Base-by-base conservation (phyloP, 2,888 invertebrate species). In the Dinocampus coccinellae region DNA sequence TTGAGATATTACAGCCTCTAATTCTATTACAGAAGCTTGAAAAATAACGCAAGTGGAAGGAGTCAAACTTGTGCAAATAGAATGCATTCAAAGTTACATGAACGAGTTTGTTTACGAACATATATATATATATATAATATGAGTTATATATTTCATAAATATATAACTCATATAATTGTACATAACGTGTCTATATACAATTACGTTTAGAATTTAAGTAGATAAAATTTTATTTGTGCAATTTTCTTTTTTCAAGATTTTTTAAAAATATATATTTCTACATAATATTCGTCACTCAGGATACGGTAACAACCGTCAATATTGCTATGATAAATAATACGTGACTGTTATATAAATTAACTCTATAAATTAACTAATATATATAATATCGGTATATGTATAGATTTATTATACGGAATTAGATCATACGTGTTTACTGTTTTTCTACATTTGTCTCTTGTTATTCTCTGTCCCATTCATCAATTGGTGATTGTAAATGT, bases 1-100 rank as follows among this genome's bases (percentile, higher is more conserved):
- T 71, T 64, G 74, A 52, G 70, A 75, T 77, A 77, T 76, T 75
- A 72, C 70, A 66, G 20, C 69, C 67, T 72, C 77, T 76, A 76
- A 77, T 77, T 77, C 69, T 69, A 76, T 77, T 73, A 63, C 69
- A 60, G 70, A 61, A 73, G 60, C 73, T 72, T 57, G 72, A 22
- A 29, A 39, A 29, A 20, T 24, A 53, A 53, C 29, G 29, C 16
- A n/a, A 39, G 36, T 47, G 52, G 20, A 34, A 34, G 33, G 33
- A 53, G 42, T 42, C 42, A 9, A 42, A 63, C 57, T 61, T 22
- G 52, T 36, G 65, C 67, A 69, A 69, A 67, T 69, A 26, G 47
- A 60, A 68, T 58, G n/a, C n/a, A n/a, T n/a, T n/a, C n/a, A n/a
- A n/a, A n/a, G n/a, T 68, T 60, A 60, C 60, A 16, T 60, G 39